A percentile compares a stretch with the other conserved stretches of the same genome.
phyloP scores from a whole-genome alignment of 2,797 vertebrate genomes.

The Rhincodon typus region DNA sequence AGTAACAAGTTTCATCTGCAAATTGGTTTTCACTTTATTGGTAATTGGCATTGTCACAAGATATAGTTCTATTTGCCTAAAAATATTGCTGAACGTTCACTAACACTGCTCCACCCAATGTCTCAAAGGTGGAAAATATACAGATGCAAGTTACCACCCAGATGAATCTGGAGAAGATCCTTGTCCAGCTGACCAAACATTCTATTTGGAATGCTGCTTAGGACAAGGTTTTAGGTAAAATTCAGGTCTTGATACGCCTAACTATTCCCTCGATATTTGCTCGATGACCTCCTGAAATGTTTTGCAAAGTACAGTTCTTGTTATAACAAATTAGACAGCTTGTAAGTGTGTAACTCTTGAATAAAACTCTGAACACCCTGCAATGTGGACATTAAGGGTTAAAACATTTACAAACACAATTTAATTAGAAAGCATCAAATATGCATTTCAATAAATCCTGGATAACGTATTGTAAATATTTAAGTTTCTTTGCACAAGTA shows the following conservation, averaged over 20 bases:
- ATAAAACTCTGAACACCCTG: too few relatives aligned
- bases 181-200: conserved; percentile 34
- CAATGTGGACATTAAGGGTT: not conserved
- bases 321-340: not conserved
- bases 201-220: too few relatives aligned
- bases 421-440: not conserved
- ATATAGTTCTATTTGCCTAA: not conserved
- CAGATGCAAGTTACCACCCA: not conserved
- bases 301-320: not conserved
- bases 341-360: not conserved
- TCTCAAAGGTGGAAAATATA: not conserved
- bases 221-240: not conserved
- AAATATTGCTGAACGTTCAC: not conserved
- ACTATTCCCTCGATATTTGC: not conserved
- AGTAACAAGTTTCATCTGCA: not conserved
- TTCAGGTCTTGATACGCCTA: not conserved
- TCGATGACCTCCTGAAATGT: not conserved
- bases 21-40: not conserved
- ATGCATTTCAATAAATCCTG: too few relatives aligned
- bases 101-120: not conserved
- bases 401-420: not conserved
- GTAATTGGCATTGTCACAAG: not conserved
- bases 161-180: not conserved
- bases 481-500: not conserved
- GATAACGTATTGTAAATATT: not conserved